Evolutionary conservation across 2,888 invertebrate species (phyloP), one percentile per base, ranked within the genome.

Genomic region (Drosophila rellima): DNA sequence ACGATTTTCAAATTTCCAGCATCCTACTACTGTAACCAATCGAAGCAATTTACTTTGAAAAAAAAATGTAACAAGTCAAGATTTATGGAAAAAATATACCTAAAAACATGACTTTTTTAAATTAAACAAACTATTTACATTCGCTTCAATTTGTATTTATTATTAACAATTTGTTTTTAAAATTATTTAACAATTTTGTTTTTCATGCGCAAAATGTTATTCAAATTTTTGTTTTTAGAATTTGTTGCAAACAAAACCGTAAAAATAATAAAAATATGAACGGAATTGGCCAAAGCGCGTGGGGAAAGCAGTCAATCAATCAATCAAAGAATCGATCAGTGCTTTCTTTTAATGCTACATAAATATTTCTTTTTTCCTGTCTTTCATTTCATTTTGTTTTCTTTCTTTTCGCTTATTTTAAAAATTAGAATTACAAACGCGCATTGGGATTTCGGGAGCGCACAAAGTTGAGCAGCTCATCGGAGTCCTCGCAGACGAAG

Each of bases 401-500:
- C 7, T 31, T 60, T 51, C 33, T 52, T 61, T 23, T 73, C 54
- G 60, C 69, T 85, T 82, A 85, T 42, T 37, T 55, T 51, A 65
- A 31, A 44, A 44, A 59, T 62, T 70, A 69, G 63, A 79, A 68
- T 82, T 82, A 87, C 80, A 84, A 83, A 72, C 97, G 96, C 86
- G 96, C 95, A 90, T 95, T 95, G 52, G 97, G 96, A 93, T 97
- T 97, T 92, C 97, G 96, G 62, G 97, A 97, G 89, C 97, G 96
- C 67, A 97, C 97, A 92, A 97, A 97, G 94, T 97, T 97, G 90
- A 97, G 94, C 18, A 97, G 94, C 92, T 97, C 97, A 89, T 97
- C 97, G 92, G 96, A 97, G 94, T 97, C 97, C 93, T 97, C 97
- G 92, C 97, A 97, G 29, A 97, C 96, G 94, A 96, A 96, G 26